Conservation (phyloP, 2,797 vertebrate genomes). For the Amblyopsis hoosieri region DNA sequence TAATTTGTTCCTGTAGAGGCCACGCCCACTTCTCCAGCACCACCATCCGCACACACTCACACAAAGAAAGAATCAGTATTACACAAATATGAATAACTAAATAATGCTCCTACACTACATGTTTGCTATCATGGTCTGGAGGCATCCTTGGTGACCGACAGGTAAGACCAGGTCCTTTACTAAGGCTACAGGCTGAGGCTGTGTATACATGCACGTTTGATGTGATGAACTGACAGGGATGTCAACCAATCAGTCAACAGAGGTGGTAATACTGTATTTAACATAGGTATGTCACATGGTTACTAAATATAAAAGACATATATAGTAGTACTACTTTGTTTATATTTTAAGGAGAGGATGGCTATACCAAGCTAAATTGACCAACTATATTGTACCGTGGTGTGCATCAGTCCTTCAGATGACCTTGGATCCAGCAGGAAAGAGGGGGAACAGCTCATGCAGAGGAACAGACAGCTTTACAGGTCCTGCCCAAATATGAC, state of each 20-base stretch:
- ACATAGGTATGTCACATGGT: too few relatives aligned
- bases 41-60: too few relatives aligned
- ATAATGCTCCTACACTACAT: not conserved
- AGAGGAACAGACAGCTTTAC: slow-evolving; percentile 86
- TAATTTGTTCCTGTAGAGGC: too few relatives aligned
- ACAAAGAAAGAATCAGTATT: too few relatives aligned
- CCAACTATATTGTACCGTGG: slow-evolving; percentile 66
- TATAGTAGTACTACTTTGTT: not conserved
- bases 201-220: too few relatives aligned
- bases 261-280: not conserved
- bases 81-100: too few relatives aligned
- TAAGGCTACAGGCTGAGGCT: too few relatives aligned
- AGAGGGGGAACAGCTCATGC: slow-evolving; percentile 79
- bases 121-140: slow-evolving; percentile 88
- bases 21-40: too few relatives aligned
- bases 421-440: slow-evolving; percentile 76
- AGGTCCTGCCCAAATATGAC: slow-evolving; percentile 90
- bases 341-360: slow-evolving; percentile 60
- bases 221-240: too few relatives aligned
- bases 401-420: slow-evolving; percentile 73
- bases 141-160: slow-evolving; percentile 77
- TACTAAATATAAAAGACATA: too few relatives aligned
- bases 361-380: slow-evolving; percentile 74
- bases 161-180: slow-evolving; percentile 58
- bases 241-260: not conserved